A percentile compares a stretch with the other conserved stretches of the same genome.
Evolutionary conservation across 2,888 invertebrate species (phyloP).

Genomic region (Tetragonisca angustula): DNA sequence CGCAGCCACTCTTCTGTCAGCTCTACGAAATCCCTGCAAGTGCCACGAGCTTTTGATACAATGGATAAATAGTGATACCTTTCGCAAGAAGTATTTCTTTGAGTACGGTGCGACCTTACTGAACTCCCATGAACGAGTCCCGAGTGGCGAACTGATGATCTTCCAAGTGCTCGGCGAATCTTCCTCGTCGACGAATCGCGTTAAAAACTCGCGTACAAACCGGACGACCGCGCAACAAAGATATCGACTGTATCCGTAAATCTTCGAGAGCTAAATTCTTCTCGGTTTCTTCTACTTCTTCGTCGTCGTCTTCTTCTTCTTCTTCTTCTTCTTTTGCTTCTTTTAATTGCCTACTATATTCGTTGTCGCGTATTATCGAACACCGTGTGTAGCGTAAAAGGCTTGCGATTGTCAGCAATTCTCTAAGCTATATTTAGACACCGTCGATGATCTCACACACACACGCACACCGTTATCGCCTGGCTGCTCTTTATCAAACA

Average conservation of each 20-base stretch:
- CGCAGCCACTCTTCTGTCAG: neutral
- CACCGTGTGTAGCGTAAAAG: conserved; percentile 36
- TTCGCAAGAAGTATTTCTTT: conserved; percentile 57
- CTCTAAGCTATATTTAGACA: conserved; percentile 48
- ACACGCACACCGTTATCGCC: conserved; percentile 30
- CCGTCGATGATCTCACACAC: conserved; percentile 33
- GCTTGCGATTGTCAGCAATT: conserved; percentile 45
- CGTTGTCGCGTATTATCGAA: conserved; percentile 59
- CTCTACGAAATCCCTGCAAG: conserved; percentile 56
- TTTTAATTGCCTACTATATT: conserved; percentile 19
- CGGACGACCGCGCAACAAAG: conserved; percentile 2
- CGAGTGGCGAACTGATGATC: conserved; percentile 44
- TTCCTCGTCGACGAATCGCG: conserved; percentile 53
- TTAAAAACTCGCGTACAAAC: conserved; percentile 37
- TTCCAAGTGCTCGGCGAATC: conserved; percentile 51
- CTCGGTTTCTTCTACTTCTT: neutral
- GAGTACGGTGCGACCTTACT: conserved; percentile 59
- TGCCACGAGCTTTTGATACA: conserved; percentile 54
- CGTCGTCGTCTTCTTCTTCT: neutral
- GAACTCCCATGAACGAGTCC: conserved; percentile 62
- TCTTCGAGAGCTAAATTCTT: neutral
- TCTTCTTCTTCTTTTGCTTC: neutral
- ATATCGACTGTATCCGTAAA: neutral
- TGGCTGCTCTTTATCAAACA: conserved; percentile 44
- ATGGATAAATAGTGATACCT: conserved; percentile 60